A percentile compares a stretch with the other conserved stretches of the same genome.
Conservation (phyloP, 2,888 invertebrate genomes). For the Philaethria dido region DNA sequence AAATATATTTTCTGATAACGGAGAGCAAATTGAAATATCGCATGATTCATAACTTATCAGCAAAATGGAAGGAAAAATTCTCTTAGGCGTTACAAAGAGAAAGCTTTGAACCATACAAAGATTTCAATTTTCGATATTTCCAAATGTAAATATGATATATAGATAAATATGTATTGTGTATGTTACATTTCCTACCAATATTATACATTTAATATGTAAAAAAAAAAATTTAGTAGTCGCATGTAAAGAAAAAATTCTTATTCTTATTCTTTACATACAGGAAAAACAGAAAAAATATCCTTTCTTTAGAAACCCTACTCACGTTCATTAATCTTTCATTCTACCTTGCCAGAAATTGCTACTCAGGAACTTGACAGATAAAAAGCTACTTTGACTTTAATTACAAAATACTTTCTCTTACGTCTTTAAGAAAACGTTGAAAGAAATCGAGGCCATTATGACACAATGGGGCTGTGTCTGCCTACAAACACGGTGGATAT, state of each 20-base stretch:
- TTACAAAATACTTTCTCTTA: background rate
- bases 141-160: background rate
- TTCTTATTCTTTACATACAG: background rate
- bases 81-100: background rate
- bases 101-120: background rate
- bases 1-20: conserved; percentile 3
- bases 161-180: too few relatives aligned
- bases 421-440: background rate
- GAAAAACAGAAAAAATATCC: background rate
- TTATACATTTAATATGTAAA: too few relatives aligned
- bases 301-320: background rate
- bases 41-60: conserved; percentile 30
- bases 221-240: too few relatives aligned
- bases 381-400: background rate
- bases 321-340: background rate
- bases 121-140: conserved; percentile 1
- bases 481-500: background rate
- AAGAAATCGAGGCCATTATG: background rate
- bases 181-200: too few relatives aligned
- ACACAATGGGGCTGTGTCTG: too few relatives aligned
- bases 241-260: too few relatives aligned
- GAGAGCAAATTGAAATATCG: conserved; percentile 29
- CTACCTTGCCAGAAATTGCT: background rate
- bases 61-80: conserved; percentile 20
- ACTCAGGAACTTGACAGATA: background rate